These are phyloP conservation scores for Merops nubicus DNA, from an alignment of 2,113 vertebrate genomes.

Conservation along the genomic window DNA sequence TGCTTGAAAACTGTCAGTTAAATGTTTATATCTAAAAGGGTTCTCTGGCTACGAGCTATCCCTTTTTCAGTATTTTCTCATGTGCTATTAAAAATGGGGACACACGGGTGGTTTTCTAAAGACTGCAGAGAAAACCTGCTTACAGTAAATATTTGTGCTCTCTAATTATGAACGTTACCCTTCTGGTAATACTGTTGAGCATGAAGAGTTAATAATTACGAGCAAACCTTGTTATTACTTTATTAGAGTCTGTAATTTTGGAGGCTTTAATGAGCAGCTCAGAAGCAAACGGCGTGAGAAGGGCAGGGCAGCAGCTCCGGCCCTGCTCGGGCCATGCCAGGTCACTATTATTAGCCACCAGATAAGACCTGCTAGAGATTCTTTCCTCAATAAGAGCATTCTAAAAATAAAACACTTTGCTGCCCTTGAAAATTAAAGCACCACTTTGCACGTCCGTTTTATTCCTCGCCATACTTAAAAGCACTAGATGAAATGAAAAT, in stretches of 20 bases:
- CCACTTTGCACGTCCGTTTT: conserved; percentile 37
- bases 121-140: neutral
- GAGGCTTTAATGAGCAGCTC: conserved; percentile 42
- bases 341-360: conserved; percentile 79
- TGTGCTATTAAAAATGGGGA: neutral
- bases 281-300: conserved; percentile 28
- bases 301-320: conserved; percentile 22
- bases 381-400: conserved; percentile 74
- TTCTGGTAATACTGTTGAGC: neutral
- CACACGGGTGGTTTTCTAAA: neutral
- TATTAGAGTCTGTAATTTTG: conserved; percentile 25
- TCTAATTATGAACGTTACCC: neutral
- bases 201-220: neutral
- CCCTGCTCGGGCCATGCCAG: conserved; percentile 18
- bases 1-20: neutral
- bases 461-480: conserved; percentile 26
- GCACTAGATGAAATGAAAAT: conserved; percentile 39
- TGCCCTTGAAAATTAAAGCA: conserved; percentile 73
- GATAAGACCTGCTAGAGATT: conserved; percentile 77
- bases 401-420: conserved; percentile 80
- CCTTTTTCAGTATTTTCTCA: neutral
- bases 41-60: neutral
- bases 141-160: conserved; percentile 8
- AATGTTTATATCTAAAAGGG: neutral
- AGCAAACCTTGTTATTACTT: conserved; percentile 21